Evolutionary conservation across 2,888 invertebrate genomes (phyloP).

Genomic region (Epicampocera succincta): DNA sequence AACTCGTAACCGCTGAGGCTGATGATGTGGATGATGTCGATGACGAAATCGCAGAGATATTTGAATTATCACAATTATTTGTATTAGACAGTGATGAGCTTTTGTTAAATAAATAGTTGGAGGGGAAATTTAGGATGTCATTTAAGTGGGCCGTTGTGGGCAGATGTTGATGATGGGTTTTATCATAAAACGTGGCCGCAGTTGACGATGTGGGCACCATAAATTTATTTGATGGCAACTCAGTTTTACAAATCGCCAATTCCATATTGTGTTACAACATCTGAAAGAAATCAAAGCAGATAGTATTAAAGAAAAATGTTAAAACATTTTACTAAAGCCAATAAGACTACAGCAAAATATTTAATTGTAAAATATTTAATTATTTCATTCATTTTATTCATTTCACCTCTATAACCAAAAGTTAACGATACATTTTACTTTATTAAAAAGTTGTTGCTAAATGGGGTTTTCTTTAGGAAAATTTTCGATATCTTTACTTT

Average conservation of each 20-base stretch:
- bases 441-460: too few species aligned
- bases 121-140: constrained; percentile 76
- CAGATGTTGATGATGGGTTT: constrained; percentile 66
- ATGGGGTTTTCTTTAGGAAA: too few species aligned
- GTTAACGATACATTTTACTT: too few species aligned
- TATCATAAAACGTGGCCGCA: constrained; percentile 74
- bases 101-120: constrained; percentile 74
- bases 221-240: constrained; percentile 78
- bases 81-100: constrained; percentile 53
- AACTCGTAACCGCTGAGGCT: constrained; percentile 53
- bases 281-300: constrained; percentile 58
- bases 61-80: constrained; percentile 63
- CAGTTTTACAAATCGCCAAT: constrained; percentile 80
- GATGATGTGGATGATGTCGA: constrained; percentile 48
- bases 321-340: too few species aligned
- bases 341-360: too few species aligned
- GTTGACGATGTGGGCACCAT: constrained; percentile 77
- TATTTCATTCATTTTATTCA: too few species aligned
- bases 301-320: neutral
- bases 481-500: too few species aligned
- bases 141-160: constrained; percentile 72
- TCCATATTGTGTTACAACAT: constrained; percentile 79
- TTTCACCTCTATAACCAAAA: too few species aligned
- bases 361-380: too few species aligned
- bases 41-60: constrained; percentile 49